These are phyloP conservation scores for Arvicanthis niloticus DNA, from an alignment of 2,113 vertebrate species.

Conservation along the genomic window DNA sequence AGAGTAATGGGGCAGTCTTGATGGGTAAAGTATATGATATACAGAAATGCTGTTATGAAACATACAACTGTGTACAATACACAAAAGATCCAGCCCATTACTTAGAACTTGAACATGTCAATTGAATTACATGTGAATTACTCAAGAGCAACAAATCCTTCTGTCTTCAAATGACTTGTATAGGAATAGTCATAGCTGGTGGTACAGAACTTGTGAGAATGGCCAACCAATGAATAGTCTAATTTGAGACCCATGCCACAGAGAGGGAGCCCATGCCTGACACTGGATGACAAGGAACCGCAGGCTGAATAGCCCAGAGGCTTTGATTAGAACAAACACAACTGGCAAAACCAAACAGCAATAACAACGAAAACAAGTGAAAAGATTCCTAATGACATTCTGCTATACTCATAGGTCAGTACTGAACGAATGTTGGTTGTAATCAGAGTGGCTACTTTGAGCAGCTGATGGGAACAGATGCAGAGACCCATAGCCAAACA, in stretches of 20 bases:
- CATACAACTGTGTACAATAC: not conserved
- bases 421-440: not conserved
- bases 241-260: not conserved
- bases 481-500: not conserved
- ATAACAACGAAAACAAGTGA: not conserved
- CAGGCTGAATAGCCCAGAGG: not conserved
- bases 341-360: not conserved
- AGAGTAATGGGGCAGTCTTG: not conserved
- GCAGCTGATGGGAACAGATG: not conserved
- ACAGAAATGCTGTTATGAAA: not conserved
- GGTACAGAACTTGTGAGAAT: not conserved
- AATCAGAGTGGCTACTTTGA: not conserved
- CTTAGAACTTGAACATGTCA: not conserved
- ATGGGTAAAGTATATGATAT: no score
- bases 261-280: not conserved
- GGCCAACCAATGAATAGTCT: not conserved
- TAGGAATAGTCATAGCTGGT: not conserved
- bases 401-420: not conserved
- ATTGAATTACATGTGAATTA: not conserved
- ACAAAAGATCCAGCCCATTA: not conserved
- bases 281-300: not conserved
- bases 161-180: not conserved
- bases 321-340: not conserved
- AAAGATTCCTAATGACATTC: not conserved
- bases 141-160: not conserved